Evolutionary conservation across 1,140 invertebrate species (phyloP).

Genomic region (Trichogramma pretiosum): DNA sequence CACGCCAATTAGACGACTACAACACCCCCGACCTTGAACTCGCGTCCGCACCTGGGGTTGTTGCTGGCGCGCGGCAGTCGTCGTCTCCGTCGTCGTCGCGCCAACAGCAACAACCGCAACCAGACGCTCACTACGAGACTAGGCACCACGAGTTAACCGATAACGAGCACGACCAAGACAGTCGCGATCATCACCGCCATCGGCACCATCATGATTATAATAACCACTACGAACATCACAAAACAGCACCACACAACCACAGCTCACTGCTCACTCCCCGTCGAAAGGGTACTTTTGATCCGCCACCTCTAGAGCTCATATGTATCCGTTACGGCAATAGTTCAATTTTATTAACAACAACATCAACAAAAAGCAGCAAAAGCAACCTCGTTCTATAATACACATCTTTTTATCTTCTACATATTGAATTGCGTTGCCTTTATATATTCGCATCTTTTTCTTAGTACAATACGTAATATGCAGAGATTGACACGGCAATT

Average conservation of each 20-base stretch:
- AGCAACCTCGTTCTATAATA: too few species aligned
- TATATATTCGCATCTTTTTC: too few species aligned
- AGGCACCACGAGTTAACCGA: constrained; percentile 39
- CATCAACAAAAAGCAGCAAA: too few species aligned
- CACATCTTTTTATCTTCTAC: too few species aligned
- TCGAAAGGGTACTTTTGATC: constrained; percentile 44
- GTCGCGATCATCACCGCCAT: constrained; percentile 28
- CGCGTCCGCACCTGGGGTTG: too few species aligned
- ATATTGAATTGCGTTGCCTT: too few species aligned
- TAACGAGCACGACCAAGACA: too few species aligned
- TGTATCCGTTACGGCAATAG: too few species aligned
- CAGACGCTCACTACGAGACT: constrained; percentile 22
- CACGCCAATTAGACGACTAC: constrained; percentile 39
- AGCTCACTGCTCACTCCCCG: constrained; percentile 42
- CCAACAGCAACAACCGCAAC: constrained; percentile 9
- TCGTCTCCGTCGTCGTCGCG: background rate
- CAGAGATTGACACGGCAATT: too few species aligned
- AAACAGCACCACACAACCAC: constrained; percentile 44
- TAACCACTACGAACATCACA: constrained; percentile 19
- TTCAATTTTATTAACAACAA: too few species aligned
- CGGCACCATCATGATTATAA: constrained; percentile 36
- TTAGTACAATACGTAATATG: too few species aligned
- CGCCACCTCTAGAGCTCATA: too few species aligned
- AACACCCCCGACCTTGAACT: constrained; percentile 31
- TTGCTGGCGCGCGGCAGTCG: background rate